Base-by-base conservation (phyloP, 2,113 vertebrate genomes). In the Morone saxatilis region DNA sequence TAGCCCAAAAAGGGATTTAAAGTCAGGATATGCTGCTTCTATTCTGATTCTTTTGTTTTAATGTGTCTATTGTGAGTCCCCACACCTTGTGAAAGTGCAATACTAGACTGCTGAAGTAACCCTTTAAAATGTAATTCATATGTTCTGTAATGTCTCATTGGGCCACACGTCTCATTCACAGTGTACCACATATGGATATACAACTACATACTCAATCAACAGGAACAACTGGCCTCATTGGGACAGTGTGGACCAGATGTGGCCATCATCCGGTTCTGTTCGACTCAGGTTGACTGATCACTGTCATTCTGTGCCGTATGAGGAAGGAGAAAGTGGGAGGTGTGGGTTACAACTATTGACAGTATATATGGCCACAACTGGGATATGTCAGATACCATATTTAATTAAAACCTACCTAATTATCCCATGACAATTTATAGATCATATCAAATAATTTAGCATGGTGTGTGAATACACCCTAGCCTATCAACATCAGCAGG, bases 51-150 rank as follows among this genome's bases (percentile, higher is more conserved):
- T 31, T 31, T 31, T 31, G 43, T 59, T 84, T 78, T 56, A 48
- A 59, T 59, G 43, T 53, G 11, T 75, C n/a, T 59, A 12, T 7
- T 48, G 3, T 9, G 5, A 59, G 48, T 65, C 43, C 25, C 45
- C 7, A n/a, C 19, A 60, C 13, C 38, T 68, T 43, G 47, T 75
- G 43, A 66, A 66, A 83, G 70, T 86, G 36, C 38, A 69, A 40
- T 47, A 8, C 19, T 22, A 36, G 16, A 57, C 47, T 51, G 16
- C 7, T 36, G 14, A 0, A 25, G 5, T 16, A 7, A 1, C 47
- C 11, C 22, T 71, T 56, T n/a, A 19, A 43, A 43, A 31, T 31
- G 8, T 43, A 43, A 43, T 43, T 43, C 41, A 43, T 4, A 7
- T 43, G 41, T 31, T 31, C 31, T 31, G 31, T 31, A 31, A 31